Percentiles rank a stretch among this genome's conserved stretches.
Evolutionary conservation across 2,888 invertebrate species (phyloP).

Genomic region (Cryptocheilus praepositus): DNA sequence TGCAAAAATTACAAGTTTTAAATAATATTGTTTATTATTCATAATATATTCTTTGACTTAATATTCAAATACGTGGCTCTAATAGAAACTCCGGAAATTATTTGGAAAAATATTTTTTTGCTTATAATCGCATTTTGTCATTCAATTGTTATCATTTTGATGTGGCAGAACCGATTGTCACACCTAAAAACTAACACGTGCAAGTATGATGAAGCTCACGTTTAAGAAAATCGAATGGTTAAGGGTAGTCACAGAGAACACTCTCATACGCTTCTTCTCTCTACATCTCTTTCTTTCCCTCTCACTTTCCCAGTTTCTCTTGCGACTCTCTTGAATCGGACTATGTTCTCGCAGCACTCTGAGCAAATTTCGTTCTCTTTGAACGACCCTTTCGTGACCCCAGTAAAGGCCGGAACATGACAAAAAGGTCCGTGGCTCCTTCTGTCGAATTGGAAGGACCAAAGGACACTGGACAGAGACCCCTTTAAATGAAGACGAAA

Average conservation of each 20-base stretch:
- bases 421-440: constrained; percentile 52
- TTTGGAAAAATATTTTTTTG: too few species aligned
- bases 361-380: constrained; percentile 52
- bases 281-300: constrained; percentile 46
- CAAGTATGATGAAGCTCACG: constrained; percentile 42
- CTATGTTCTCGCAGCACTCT: constrained; percentile 39
- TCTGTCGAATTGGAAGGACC: constrained; percentile 44
- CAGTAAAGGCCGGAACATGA: constrained; percentile 34
- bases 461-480: constrained; percentile 28
- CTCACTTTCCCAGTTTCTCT: constrained; percentile 38
- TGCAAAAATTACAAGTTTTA: too few species aligned
- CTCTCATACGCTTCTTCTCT: constrained; percentile 46
- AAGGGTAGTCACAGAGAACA: constrained; percentile 53
- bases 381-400: constrained; percentile 47
- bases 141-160: neutral
- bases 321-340: constrained; percentile 14
- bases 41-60: too few species aligned
- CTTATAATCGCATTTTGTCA: too few species aligned
- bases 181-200: constrained; percentile 18
- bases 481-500: constrained; percentile 53
- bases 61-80: neutral
- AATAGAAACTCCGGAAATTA: too few species aligned
- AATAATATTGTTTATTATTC: too few species aligned
- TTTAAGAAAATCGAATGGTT: constrained; percentile 58
- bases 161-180: neutral